Evolutionary conservation across 2,797 vertebrate genomes (phyloP), one percentile per base, ranked within the genome.

Genomic region (Enteromius fasciolatus): DNA sequence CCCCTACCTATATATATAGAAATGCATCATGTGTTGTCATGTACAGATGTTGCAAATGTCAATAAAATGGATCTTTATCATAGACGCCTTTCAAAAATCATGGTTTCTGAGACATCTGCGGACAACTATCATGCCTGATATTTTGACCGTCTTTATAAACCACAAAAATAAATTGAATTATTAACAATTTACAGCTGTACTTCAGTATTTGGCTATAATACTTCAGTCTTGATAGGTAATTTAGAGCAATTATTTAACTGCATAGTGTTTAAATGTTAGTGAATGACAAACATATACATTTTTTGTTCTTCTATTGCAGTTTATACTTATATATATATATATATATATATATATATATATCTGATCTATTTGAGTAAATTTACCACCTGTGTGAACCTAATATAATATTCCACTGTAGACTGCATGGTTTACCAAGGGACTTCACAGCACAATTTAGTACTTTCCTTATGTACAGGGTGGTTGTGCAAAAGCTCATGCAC

Each of bases 301-400:
- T 3, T 20, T 67, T 64, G 8, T 64, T 8, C 63, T 64, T 1
- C 28, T 11, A 66, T 5, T 66, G 8, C 33, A 4, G 18, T 36
- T 20, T 63, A 61, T 14, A 61, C 31, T n/a, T n/a, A n/a, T n/a
- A n/a, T n/a, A n/a, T n/a, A n/a, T n/a, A n/a, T n/a, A n/a, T n/a
- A n/a, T n/a, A n/a, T n/a, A n/a, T n/a, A n/a, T n/a, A n/a, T n/a
- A n/a, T n/a, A n/a, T n/a, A n/a, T n/a, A n/a, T n/a, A n/a, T n/a
- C n/a, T n/a, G 28, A 94, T 95, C 93, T 93, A 91, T 94, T 93
- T 94, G 87, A 90, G 88, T 89, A 77, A 86, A 18, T 44, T 70
- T 9, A 74, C 28, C 59, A 84, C 66, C 81, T 31, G n/a, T 61
- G 50, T 75, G 76, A 46, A 75, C 50, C 15, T 59, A 25, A 64